Base-by-base conservation (phyloP, 2,113 vertebrate species). In the Amblyornis subalaris region DNA sequence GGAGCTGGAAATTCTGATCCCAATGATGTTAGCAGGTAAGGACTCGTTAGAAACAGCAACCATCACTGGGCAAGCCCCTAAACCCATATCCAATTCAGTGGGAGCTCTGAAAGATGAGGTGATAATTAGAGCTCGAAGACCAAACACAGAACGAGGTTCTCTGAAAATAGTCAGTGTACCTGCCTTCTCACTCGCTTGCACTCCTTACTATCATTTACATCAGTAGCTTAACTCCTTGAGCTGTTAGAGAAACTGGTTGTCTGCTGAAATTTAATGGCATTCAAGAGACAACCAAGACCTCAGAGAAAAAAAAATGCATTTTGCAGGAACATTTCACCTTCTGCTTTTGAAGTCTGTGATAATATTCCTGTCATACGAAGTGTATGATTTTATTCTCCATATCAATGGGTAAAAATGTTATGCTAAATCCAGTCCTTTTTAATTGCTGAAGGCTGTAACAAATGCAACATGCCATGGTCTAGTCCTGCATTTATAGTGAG, bases 401-500 rank as follows among this genome's bases (percentile, higher is more conserved):
- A 71, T 60, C 54, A 91, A 45, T n/a, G 36, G 76, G 33, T 42
- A 62, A 89, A 89, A 91, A 42, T 3, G 17, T 54, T 73, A 79
- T 7, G 18, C 70, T 82, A 58, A 89, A 91, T 72, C 40, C 61
- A 85, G 38, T 10, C 33, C 13, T 47, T 91, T 88, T 67, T 85
- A 94, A 94, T 62, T 94, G 86, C 84, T 78, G 77, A 82, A 92
- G 48, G 36, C 23, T 51, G 71, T 74, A 85, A 79, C 67, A 85
- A 88, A 88, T 72, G 69, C 55, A 85, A 85, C 81, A n/a, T 51
- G 54, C 71, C 74, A 74, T 23, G 60, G 57, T 75, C 51, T 48
- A 54, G 29, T 60, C 88, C 85, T 82, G 62, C 58, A 79, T 82
- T 79, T 93, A 85, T 2, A 77, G 58, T 19, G 50, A 73, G 33